A percentile compares a stretch with the other conserved stretches of the same genome.
These are phyloP conservation scores for Catharus fuscescens DNA, from an alignment of 2,113 vertebrate genomes.

Conservation along the genomic window DNA sequence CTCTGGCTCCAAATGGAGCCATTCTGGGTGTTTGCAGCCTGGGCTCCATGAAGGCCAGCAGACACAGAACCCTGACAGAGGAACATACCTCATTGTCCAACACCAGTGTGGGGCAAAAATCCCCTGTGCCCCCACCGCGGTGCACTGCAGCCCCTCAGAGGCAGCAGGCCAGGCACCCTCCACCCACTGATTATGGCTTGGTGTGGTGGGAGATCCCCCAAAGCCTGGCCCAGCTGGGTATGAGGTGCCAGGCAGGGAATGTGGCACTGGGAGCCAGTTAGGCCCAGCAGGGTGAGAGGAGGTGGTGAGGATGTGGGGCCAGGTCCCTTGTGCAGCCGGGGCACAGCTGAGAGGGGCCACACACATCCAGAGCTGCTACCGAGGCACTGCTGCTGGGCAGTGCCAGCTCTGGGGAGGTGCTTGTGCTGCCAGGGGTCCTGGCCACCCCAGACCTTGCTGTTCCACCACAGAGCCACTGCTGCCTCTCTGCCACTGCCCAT, in stretches of 20 bases:
- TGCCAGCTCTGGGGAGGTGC: neutral
- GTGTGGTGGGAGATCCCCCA: rapidly evolving
- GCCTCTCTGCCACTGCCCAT: neutral
- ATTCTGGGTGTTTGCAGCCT: rapidly evolving
- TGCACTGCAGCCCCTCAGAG: neutral
- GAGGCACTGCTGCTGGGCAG: neutral
- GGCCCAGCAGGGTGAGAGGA: neutral
- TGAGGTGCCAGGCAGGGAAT: neutral
- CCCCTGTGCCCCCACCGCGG: neutral
- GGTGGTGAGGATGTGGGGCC: neutral
- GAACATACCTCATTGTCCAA: rapidly evolving
- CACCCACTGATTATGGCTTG: rapidly evolving
- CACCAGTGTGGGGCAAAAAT: neutral
- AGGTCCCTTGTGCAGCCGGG: rapidly evolving
- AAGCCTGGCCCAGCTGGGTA: neutral
- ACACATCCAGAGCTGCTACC: rapidly evolving
- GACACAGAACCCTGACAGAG: neutral
- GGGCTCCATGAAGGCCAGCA: neutral
- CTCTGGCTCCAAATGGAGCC: neutral
- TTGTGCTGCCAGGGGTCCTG: rapidly evolving
- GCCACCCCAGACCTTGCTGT: neutral
- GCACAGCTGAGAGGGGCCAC: rapidly evolving
- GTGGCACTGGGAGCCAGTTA: rapidly evolving
- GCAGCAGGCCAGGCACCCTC: neutral
- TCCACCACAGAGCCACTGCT: neutral